A percentile compares a stretch with the other conserved stretches of the same genome.
Evolutionary conservation across 2,113 vertebrate species (phyloP).

Genomic region (Scomber colias): DNA sequence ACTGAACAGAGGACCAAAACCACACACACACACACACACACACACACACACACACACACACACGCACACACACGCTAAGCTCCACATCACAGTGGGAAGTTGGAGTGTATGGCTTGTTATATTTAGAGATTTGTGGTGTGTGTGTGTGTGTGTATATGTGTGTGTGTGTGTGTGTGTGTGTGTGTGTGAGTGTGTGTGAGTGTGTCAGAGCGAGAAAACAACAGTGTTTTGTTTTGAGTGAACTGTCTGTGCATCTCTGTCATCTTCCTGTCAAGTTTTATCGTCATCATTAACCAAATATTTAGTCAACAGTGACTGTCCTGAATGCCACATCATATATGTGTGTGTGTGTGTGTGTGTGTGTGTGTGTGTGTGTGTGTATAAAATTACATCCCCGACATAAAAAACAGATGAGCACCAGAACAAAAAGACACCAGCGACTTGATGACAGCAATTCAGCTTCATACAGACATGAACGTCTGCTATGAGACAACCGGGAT

Average conservation of each 20-base stretch:
- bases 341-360: slow-evolving; percentile 7
- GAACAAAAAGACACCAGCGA: slow-evolving; percentile 8
- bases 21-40: slow-evolving; percentile 5
- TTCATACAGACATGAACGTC: background rate
- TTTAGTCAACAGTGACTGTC: slow-evolving; percentile 14
- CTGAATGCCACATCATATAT: slow-evolving; percentile 16
- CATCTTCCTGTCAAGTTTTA: slow-evolving; percentile 7
- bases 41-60: slow-evolving; percentile 19
- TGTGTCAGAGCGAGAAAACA: background rate
- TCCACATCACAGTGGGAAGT: background rate
- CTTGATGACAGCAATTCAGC: slow-evolving; percentile 19
- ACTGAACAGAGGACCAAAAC: slow-evolving; percentile 19
- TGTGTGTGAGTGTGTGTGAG: no score
- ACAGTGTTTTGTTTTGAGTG: background rate
- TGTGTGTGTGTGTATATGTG: background rate
- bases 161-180: background rate
- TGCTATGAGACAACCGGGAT: background rate
- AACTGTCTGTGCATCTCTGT: background rate
- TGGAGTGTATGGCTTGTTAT: background rate
- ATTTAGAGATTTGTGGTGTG: background rate
- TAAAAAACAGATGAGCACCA: slow-evolving; percentile 21
- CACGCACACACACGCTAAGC: background rate
- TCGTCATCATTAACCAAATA: slow-evolving; percentile 47
- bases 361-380: slow-evolving; percentile 10
- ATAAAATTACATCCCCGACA: background rate